Evolutionary conservation across 2,113 vertebrate genomes (phyloP).

Genomic region (Pelecanus crispus): DNA sequence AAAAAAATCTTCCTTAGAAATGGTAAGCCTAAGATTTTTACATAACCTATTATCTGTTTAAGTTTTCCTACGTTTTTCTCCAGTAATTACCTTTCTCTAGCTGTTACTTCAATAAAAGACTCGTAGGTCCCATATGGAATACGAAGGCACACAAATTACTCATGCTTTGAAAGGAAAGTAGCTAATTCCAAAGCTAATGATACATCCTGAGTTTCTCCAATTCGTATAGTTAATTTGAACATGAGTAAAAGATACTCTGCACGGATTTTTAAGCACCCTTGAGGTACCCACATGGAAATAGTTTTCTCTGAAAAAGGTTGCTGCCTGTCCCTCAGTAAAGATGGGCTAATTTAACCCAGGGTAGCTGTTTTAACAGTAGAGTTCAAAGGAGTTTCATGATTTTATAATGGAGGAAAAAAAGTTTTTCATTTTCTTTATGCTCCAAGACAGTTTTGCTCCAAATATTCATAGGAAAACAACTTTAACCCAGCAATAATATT

Average conservation of each 20-base stretch:
- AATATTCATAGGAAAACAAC: not conserved
- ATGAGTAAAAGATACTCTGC: not conserved
- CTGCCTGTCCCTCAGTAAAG: not conserved
- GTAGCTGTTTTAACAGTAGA: not conserved
- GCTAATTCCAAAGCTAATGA: slow-evolving; percentile 10
- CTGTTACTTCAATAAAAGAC: not conserved
- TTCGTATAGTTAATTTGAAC: not conserved
- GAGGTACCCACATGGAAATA: not conserved
- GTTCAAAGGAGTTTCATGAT: not conserved
- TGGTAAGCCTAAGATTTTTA: not conserved
- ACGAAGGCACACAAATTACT: not conserved
- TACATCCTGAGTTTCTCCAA: not conserved
- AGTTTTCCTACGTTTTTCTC: not conserved
- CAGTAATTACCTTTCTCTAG: not conserved
- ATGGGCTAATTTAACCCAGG: not conserved
- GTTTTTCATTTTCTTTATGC: not conserved
- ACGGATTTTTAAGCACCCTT: not conserved
- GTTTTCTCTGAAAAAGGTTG: not conserved
- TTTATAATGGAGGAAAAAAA: not conserved
- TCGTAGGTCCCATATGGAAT: not conserved
- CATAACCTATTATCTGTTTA: not conserved
- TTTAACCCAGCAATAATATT: not conserved
- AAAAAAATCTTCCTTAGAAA: not conserved
- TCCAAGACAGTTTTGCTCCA: not conserved
- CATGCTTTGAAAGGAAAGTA: not conserved